Conservation (phyloP, 2,797 vertebrate species). For the Argyrosomus regius region DNA sequence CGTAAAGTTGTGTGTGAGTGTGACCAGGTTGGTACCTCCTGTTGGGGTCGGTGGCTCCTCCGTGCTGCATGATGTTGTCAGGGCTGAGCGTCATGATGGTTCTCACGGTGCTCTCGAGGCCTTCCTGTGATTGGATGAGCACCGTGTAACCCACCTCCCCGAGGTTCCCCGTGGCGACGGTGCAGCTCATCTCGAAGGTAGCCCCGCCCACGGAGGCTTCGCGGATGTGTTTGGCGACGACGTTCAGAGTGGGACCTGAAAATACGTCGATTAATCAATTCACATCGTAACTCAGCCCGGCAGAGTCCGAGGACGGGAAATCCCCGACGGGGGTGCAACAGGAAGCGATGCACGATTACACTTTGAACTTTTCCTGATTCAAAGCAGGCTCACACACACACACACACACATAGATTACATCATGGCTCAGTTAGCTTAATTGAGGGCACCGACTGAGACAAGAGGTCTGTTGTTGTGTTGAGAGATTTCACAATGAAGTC, state of each 20-base stretch:
- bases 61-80: conserved; percentile 89
- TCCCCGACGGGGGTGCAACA: conserved; percentile 16
- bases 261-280: not conserved
- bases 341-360: conserved; percentile 46
- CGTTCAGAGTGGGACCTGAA: conserved; percentile 88
- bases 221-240: conserved; percentile 86
- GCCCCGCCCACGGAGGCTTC: conserved; percentile 90
- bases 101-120: conserved; percentile 71
- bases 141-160: conserved; percentile 89
- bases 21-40: conserved; percentile 71
- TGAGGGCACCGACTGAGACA: conserved; percentile 50
- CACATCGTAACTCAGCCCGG: not conserved
- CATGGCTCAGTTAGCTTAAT: conserved; percentile 59
- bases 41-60: conserved; percentile 86
- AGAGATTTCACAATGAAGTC: conserved; percentile 46
- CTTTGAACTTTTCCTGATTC: conserved; percentile 28
- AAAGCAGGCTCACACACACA: conserved; percentile 22
- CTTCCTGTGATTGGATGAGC: conserved; percentile 89
- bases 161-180: conserved; percentile 87
- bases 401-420: conserved; percentile 44
- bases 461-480: conserved; percentile 44
- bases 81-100: conserved; percentile 91
- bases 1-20: not conserved
- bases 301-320: not conserved
- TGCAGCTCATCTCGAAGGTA: conserved; percentile 96